These are phyloP conservation scores for Strigamia maritima DNA, from an alignment of 2,888 invertebrate species.

Conservation along the genomic window DNA sequence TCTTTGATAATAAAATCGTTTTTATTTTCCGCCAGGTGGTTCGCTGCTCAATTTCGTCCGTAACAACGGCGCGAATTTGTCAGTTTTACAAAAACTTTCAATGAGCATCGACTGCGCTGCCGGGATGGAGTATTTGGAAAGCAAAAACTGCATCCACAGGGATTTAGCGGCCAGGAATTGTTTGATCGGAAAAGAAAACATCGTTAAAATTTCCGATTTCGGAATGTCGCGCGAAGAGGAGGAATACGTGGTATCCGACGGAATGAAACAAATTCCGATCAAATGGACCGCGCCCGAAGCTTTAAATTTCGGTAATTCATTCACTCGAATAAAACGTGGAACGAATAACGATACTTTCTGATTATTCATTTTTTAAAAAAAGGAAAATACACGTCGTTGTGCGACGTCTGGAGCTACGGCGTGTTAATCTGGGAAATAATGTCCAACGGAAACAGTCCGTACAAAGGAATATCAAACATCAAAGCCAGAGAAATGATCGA, in stretches of 20 bases:
- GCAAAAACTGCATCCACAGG: conserved; percentile 89
- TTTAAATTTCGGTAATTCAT: conserved; percentile 72
- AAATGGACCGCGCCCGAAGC: conserved; percentile 99
- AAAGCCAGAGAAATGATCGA: conserved; percentile 92
- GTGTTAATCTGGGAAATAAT: conserved; percentile 96
- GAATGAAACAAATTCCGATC: conserved; percentile 97
- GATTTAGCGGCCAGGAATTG: conserved; percentile 95
- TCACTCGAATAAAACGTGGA: conserved; percentile 40
- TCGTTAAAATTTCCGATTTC: conserved; percentile 95
- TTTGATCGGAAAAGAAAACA: conserved; percentile 73
- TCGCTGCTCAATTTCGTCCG: conserved; percentile 84
- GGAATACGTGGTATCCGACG: conserved; percentile 93
- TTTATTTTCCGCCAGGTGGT: conserved; percentile 65
- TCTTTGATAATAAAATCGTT: too few species aligned
- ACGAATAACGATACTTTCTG: too few species aligned
- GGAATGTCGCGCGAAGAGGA: conserved; percentile 97
- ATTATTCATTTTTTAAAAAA: conserved; percentile 45
- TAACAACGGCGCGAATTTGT: conserved; percentile 67
- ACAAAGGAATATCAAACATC: conserved; percentile 89
- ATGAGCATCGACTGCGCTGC: conserved; percentile 94
- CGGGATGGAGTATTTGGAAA: conserved; percentile 93
- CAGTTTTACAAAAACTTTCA: conserved; percentile 65
- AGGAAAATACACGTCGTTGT: conserved; percentile 90
- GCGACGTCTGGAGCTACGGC: conserved; percentile 97
- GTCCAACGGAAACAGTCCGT: conserved; percentile 87